Evolutionary conservation across 2,113 vertebrate genomes (phyloP), one percentile per base, ranked within the genome.

Genomic region (Electrona antarctica): DNA sequence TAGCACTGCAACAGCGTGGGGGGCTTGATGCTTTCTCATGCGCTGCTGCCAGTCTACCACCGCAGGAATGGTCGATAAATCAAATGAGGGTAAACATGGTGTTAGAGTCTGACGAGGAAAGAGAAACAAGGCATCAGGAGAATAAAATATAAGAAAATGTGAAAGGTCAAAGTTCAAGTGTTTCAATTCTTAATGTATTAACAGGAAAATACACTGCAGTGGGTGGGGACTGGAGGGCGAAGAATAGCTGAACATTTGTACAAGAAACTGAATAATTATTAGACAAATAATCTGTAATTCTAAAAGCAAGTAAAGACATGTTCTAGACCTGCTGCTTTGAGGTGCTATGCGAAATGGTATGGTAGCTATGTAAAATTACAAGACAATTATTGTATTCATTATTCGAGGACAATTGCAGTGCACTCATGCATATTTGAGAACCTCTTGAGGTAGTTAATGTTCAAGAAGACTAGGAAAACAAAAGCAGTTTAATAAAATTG

Each of bases 1-100:
- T 56, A 49, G 50, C 60, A 1, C 60, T 8, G 11, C 72, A 73
- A 73, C 50, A 2, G 60, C 45, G 61, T 12, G 49, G 33, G 57
- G 66, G 78, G 80, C 78, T 76, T 64, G 66, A 56, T 29, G 63
- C 80, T 79, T 82, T 88, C 85, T 87, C 83, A 83, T 79, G 71
- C 75, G 58, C 45, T 84, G 47, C 81, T 84, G 47, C 81, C 85
- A 83, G 73, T 64, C 49, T 60, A 71, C 69, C 75, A 76, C 71
- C 67, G 74, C 64, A 49, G 75, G 13, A 65, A 59, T 21, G 50
- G 57, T 51, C 58, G 41, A 88, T 87, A 86, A 83, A 80, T 81
- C 76, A 83, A 75, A 71, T 7, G 29, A 60, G 14, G 41, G 69
- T 79, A 78, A 86, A 85, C 74, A 85, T 66, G 65, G 6, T 29